Evolutionary conservation across 2,797 vertebrate genomes (phyloP).

Genomic region (Sebastes jordani): DNA sequence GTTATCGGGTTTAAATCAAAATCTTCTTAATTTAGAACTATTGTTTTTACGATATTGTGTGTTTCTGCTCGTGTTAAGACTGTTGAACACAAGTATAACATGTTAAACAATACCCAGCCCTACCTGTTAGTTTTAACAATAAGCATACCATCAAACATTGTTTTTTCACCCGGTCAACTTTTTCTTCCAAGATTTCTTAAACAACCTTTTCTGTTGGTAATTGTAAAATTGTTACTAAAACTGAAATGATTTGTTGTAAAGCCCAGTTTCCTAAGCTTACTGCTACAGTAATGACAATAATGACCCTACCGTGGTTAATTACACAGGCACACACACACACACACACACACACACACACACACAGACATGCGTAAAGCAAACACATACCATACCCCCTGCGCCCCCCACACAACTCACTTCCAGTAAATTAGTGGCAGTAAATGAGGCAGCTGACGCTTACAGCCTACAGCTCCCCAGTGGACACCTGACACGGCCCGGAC

Average conservation of each 20-base stretch:
- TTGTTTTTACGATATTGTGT: not conserved
- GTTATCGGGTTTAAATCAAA: not conserved
- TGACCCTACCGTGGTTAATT: conserved; percentile 29
- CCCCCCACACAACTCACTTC: conserved; percentile 57
- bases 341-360: conserved; percentile 6
- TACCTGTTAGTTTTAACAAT: not conserved
- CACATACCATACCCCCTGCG: conserved; percentile 59
- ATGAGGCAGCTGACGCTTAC: conserved; percentile 72
- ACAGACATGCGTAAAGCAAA: conserved; percentile 58
- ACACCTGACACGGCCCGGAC: conserved; percentile 75
- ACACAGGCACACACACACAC: conserved; percentile 4
- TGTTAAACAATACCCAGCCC: not conserved
- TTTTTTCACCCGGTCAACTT: not conserved
- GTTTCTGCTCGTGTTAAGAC: not conserved
- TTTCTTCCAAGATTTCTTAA: not conserved
- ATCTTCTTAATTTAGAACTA: not conserved
- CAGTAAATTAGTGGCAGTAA: conserved; percentile 75
- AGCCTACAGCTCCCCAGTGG: conserved; percentile 60
- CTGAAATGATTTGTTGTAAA: conserved; percentile 8
- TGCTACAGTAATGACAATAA: conserved; percentile 33
- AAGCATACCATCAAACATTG: not conserved
- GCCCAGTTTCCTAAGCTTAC: not conserved
- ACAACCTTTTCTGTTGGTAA: not conserved
- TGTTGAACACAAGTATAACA: not conserved
- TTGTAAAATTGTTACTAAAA: not conserved